Evolutionary conservation across 2,888 invertebrate species (phyloP).

Genomic region (Lydus trimaculatus): DNA sequence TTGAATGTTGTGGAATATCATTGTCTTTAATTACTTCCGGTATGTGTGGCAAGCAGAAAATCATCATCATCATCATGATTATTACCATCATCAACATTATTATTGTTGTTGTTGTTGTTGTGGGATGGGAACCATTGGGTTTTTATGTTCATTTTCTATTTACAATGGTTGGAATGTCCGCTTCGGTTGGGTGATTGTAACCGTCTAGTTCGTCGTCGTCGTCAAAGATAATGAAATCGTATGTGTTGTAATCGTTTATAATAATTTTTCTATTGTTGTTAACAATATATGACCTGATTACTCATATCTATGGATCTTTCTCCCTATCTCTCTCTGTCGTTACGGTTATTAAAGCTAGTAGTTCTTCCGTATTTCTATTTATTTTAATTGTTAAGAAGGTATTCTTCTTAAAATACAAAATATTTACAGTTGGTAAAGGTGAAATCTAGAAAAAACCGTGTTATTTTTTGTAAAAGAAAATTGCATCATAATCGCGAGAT

Average conservation of each 20-base stretch:
- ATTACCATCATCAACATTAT: slow-evolving; percentile 25
- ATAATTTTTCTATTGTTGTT: slow-evolving; percentile 9
- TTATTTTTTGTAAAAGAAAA: too few species aligned
- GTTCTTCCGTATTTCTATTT: slow-evolving; percentile 21
- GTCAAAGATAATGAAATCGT: slow-evolving; percentile 15
- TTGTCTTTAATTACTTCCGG: neutral
- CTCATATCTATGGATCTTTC: slow-evolving; percentile 19
- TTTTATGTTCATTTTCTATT: slow-evolving; percentile 29
- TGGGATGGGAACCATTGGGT: slow-evolving; percentile 41
- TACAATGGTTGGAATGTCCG: slow-evolving; percentile 38
- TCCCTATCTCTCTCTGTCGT: slow-evolving; percentile 29
- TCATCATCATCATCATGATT: slow-evolving; percentile 25
- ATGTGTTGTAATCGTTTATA: slow-evolving; percentile 12
- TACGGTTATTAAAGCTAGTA: slow-evolving; percentile 28
- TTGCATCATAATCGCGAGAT: neutral
- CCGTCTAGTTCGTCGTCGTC: slow-evolving; percentile 22
- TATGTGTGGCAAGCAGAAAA: slow-evolving; percentile 27
- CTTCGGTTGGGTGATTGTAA: slow-evolving; percentile 38
- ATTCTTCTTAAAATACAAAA: too few species aligned
- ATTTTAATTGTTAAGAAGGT: too few species aligned
- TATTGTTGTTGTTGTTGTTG: slow-evolving; percentile 6
- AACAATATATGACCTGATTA: slow-evolving; percentile 38
- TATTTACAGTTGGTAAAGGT: neutral
- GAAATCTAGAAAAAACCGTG: too few species aligned
- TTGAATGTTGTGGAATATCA: neutral